Conservation (phyloP, 2,113 vertebrate species). For the Thymallus thymallus region DNA sequence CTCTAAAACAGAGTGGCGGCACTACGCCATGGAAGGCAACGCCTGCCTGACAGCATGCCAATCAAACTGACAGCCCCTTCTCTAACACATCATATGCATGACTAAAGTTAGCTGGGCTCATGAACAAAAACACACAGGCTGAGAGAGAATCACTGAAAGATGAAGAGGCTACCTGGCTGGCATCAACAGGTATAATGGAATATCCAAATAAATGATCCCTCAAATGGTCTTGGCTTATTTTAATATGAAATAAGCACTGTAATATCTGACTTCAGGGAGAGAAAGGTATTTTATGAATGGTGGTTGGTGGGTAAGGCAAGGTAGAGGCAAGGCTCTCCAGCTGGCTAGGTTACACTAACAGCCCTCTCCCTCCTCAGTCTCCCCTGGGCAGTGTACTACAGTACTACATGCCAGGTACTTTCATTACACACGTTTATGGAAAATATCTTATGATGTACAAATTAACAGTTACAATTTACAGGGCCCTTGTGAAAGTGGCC, state of each 20-base stretch:
- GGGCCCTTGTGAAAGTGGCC: conserved; percentile 68
- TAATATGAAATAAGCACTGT: no score
- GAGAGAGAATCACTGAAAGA: conserved; percentile 62
- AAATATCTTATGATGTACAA: conserved; percentile 74
- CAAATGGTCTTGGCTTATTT: no score
- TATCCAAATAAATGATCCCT: no score
- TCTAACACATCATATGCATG: conserved; percentile 87
- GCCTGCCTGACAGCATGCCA: conserved; percentile 87
- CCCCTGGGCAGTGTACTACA: conserved; percentile 22
- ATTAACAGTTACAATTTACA: conserved; percentile 77
- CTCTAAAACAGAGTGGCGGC: conserved; percentile 79
- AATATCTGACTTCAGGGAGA: not conserved
- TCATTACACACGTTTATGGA: conserved; percentile 68
- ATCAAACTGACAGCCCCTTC: conserved; percentile 80
- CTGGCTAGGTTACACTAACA: conserved; percentile 35
- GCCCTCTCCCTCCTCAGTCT: conserved; percentile 1
- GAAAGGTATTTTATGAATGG: conserved; percentile 14
- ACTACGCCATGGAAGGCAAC: conserved; percentile 80
- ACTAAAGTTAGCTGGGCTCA: conserved; percentile 77
- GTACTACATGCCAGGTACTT: conserved; percentile 57
- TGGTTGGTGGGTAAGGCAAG: conserved; percentile 11
- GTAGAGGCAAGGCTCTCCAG: conserved; percentile 10
- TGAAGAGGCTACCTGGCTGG: conserved; percentile 57
- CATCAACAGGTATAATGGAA: conserved; percentile 25
- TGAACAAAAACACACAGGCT: conserved; percentile 52